Base-by-base conservation (phyloP, 2,888 invertebrate species). In the Gibbula magus region DNA sequence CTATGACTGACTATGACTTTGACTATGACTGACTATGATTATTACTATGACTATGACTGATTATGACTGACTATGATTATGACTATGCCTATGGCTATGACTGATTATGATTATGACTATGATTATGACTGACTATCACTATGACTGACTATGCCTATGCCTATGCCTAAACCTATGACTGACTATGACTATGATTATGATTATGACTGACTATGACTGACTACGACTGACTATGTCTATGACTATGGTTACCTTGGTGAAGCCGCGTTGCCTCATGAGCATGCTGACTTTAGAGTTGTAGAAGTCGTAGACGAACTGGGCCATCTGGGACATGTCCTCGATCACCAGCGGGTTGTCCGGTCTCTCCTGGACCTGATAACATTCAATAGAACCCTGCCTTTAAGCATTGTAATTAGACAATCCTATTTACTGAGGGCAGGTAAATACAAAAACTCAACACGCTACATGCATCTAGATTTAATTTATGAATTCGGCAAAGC, bases 291-390 rank as follows among this genome's bases (percentile, higher is more conserved):
- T 89, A 78, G 88, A 86, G 79, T 89, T 89, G 92, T 99, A 99
- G 93, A 97, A 95, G 89, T 98, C 96, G 93, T 97, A 98, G 0
- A 99, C 99, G 93, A 97, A 98, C 91, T 97, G 95, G 0, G 98
- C 97, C 96, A 99, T 98, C 91, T 98, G 96, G 0, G 97, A 95
- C 97, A 99, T 98, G 93, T 97, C 96, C 83, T 95, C 94, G 22
- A 96, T 95, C 56, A 95, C 94, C 89, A 96, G 94, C 5, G 95
- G 94, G 2, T 83, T 88, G 18, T 78, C 45, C 5, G 89, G 87
- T 3, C 89, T 85, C 7, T 88, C 85, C 67, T 88, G 88, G 10
- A 86, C 84, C 83, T 87, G 76, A n/a, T n/a, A n/a, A n/a, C n/a
- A n/a, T n/a, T n/a, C n/a, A n/a, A n/a, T n/a, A n/a, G n/a, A n/a